Percentiles rank a stretch among this genome's conserved stretches.
phyloP scores from a whole-genome alignment of 2,113 vertebrate species.

The Chrysemys picta region DNA sequence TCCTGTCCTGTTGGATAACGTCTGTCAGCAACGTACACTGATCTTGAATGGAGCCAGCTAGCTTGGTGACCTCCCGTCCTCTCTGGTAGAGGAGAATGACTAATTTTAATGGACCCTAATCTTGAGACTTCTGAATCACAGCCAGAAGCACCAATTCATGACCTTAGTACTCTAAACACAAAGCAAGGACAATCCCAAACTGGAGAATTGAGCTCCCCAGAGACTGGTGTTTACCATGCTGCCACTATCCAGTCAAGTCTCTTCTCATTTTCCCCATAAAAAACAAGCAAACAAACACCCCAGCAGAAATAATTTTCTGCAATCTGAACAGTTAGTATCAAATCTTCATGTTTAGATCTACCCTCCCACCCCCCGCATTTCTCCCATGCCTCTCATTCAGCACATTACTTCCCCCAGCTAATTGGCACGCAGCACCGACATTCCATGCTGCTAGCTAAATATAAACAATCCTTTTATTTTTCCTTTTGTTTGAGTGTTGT shows the following conservation, averaged over 20 bases:
- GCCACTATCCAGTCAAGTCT: background rate
- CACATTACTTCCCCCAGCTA: conserved; percentile 19
- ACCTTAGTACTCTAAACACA: background rate
- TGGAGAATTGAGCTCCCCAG: background rate
- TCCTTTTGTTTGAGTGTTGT: conserved; percentile 56
- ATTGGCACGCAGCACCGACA: conserved; percentile 62
- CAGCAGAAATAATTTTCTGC: conserved; percentile 34
- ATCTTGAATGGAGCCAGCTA: background rate
- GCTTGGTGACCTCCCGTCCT: background rate
- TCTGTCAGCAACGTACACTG: background rate
- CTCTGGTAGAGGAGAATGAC: background rate
- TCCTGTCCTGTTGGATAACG: background rate
- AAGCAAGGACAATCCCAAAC: rapidly evolving
- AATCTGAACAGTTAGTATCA: conserved; percentile 40
- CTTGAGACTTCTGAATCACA: background rate
- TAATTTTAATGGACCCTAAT: background rate
- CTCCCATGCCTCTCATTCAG: conserved; percentile 17
- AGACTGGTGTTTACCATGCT: background rate
- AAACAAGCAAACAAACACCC: conserved; percentile 20
- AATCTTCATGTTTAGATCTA: conserved; percentile 7
- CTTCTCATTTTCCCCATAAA: background rate
- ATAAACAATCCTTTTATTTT: conserved; percentile 65
- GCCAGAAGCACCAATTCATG: background rate
- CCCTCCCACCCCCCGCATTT: background rate
- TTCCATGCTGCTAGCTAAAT: conserved; percentile 65